Conservation (phyloP, 1,140 invertebrate genomes). For the Procambarus virginalis region DNA sequence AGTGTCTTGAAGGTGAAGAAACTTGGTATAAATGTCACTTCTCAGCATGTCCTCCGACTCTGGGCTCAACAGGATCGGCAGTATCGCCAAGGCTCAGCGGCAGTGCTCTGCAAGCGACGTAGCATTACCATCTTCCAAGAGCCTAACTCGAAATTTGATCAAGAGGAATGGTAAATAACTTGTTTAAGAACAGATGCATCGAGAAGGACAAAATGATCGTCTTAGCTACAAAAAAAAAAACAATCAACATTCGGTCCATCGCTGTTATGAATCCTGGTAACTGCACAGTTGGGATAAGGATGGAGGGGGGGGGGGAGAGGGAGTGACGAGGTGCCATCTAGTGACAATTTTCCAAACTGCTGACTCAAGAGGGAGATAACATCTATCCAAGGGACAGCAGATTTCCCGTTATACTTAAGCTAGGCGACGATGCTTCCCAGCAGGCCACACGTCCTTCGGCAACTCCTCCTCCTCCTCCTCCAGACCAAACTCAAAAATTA, state of each 20-base stretch:
- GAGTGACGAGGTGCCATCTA: conserved; percentile 53
- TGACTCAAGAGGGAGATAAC: conserved; percentile 12
- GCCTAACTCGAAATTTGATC: neutral
- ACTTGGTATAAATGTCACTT: conserved; percentile 67
- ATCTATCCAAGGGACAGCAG: neutral
- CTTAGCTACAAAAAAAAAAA: neutral
- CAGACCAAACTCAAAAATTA: no score
- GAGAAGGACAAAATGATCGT: neutral
- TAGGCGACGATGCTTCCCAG: neutral
- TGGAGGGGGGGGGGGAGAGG: neutral
- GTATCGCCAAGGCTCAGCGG: neutral
- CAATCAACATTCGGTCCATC: neutral
- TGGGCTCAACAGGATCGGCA: conserved; percentile 43
- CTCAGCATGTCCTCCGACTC: conserved; percentile 60
- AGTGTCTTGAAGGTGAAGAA: conserved; percentile 68
- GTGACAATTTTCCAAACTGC: conserved; percentile 26
- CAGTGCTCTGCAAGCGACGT: neutral
- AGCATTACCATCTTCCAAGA: neutral
- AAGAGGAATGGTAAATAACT: neutral
- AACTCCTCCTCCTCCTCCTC: neutral
- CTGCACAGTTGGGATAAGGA: no score
- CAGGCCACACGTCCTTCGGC: neutral
- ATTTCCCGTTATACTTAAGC: neutral
- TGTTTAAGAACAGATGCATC: neutral
- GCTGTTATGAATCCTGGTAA: neutral